A percentile compares a stretch with the other conserved stretches of the same genome.
phyloP scores from a whole-genome alignment of 2,113 vertebrate species.

The Cathartes aura region DNA sequence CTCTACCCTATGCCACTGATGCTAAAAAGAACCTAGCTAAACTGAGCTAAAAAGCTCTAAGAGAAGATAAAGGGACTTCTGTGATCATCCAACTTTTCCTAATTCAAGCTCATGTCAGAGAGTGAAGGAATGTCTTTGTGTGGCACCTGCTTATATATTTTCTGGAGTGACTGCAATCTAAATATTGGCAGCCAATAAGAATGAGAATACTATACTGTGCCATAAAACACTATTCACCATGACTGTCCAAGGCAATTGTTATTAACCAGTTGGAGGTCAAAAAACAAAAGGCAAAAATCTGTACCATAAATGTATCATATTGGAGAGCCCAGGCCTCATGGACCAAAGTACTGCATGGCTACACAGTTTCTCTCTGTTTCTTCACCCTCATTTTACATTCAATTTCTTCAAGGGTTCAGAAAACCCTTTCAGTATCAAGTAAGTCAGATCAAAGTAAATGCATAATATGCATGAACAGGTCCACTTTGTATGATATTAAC shows the following conservation, averaged over 20 bases:
- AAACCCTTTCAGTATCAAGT: slow-evolving; percentile 15
- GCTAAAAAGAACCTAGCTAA: not conserved
- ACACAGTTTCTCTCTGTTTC: not conserved
- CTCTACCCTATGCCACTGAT: not conserved
- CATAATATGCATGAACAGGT: not conserved
- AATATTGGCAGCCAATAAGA: not conserved
- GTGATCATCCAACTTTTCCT: not conserved
- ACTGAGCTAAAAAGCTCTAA: not conserved
- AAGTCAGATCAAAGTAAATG: slow-evolving; percentile 17
- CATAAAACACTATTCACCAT: not conserved
- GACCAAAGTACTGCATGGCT: not conserved
- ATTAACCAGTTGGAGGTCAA: not conserved
- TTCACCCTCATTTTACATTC: not conserved
- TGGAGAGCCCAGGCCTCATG: not conserved
- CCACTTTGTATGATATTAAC: slow-evolving; percentile 23
- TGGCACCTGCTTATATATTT: not conserved
- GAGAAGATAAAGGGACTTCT: not conserved
- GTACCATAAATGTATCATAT: not conserved
- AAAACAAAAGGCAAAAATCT: not conserved
- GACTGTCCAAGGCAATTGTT: not conserved
- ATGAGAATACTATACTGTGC: not conserved
- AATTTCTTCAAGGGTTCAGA: not conserved
- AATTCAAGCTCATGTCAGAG: not conserved
- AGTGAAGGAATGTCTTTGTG: not conserved
- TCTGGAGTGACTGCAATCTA: not conserved